These are phyloP conservation scores for Cremastinae sp. DNA, from an alignment of 2,888 invertebrate species.

Conservation along the genomic window DNA sequence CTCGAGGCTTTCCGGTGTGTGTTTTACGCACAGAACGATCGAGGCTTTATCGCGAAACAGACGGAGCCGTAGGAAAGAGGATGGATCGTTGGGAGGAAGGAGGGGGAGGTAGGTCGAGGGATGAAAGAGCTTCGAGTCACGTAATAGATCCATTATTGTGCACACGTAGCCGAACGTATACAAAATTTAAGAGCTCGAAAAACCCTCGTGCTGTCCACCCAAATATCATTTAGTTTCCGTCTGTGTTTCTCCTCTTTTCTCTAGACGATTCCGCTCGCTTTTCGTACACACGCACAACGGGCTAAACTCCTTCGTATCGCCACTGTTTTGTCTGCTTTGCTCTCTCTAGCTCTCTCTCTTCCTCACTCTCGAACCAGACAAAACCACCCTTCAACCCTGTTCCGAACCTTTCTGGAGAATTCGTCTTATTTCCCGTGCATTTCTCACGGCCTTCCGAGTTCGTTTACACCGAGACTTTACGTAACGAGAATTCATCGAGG, in stretches of 20 bases:
- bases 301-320: constrained; percentile 51
- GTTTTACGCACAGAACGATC: constrained; percentile 3
- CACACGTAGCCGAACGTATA: constrained; percentile 20
- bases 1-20: too few relatives aligned
- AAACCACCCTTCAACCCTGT: constrained; percentile 24
- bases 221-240: constrained; percentile 39
- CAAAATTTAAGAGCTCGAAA: constrained; percentile 13
- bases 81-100: constrained; percentile 16
- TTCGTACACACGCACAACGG: constrained; percentile 50
- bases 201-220: constrained; percentile 41
- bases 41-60: constrained; percentile 30
- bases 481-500: too few relatives aligned
- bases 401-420: neutral
- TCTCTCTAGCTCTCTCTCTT: constrained; percentile 39
- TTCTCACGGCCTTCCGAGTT: constrained; percentile 66
- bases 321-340: constrained; percentile 70
- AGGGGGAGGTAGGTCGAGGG: too few relatives aligned
- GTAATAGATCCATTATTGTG: constrained; percentile 21
- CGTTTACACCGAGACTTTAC: constrained; percentile 71
- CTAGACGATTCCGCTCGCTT: constrained; percentile 10
- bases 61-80: constrained; percentile 12
- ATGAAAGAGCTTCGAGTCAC: constrained; percentile 32
- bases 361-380: neutral
- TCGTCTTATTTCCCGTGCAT: constrained; percentile 23
- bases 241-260: constrained; percentile 20